Base-by-base conservation (phyloP, 2,113 vertebrate genomes). In the Leucosticte australis region DNA sequence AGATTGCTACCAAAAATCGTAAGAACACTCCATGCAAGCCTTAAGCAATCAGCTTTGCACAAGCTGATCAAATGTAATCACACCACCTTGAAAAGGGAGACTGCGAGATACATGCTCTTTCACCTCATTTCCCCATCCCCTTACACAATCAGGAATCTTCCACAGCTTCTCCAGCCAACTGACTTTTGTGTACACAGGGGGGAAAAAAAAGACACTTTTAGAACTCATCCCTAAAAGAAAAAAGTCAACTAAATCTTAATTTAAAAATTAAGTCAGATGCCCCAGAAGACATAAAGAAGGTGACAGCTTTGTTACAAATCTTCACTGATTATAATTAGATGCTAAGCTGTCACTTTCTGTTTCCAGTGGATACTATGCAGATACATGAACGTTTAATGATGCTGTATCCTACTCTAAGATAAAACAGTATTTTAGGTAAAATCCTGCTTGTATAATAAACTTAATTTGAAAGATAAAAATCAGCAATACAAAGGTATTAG, bases 131-230 rank as follows among this genome's bases (percentile, higher is more conserved):
- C 98, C 98, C 97, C 98, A 98, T 92, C 96, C 98, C 98, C 98
- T 95, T 85, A 99, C 94, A 96, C 96, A 98, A 94, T 92, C 97
- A 74, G 98, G 98, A 96, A 98, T 97, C 96, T 96, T 99, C 98
- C 98, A 98, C 96, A 98, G 97, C 97, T 98, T 98, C 98, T 98
- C 98, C 98, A 97, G 97, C 98, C 98, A 98, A 97, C 90, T 97
- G 98, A 97, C 97, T 98, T 98, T 97, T 78, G 89, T 87, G 71
- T 95, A 96, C 92, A 97, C 14, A 4, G 18, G 6, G 20, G 75
- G 24, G 21, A 1, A 1, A n/a, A 59, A 39, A 62, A 57, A 33
- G 44, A 22, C 35, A 80, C 17, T 86, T 95, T 95, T 95, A 97
- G 95, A 96, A 90, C 30, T 93, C 80, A 88, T 37, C n/a, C 75